phyloP scores from a whole-genome alignment of 2,113 vertebrate genomes.

The Lontra canadensis region DNA sequence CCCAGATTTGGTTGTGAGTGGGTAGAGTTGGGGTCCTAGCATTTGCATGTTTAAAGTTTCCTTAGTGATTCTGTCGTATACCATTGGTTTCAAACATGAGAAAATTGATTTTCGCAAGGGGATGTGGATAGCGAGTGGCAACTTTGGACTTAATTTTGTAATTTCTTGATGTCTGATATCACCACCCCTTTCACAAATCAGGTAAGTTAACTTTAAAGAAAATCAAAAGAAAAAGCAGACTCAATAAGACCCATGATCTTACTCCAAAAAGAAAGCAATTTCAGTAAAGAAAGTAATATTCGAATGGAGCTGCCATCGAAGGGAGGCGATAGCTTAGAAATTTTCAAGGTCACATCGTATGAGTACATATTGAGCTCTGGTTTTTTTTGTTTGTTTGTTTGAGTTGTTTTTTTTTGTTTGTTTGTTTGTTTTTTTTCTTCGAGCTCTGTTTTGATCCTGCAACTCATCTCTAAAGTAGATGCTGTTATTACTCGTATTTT shows the following conservation, averaged over 20 bases:
- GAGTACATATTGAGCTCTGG: neutral
- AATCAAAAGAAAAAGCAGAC: neutral
- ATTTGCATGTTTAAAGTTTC: neutral
- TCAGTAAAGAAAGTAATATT: neutral
- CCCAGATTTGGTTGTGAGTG: neutral
- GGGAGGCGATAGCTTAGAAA: conserved; percentile 73
- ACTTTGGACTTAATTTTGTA: conserved; percentile 18
- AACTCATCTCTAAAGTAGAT: neutral
- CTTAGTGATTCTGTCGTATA: neutral
- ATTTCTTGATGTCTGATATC: neutral
- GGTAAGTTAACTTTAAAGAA: neutral
- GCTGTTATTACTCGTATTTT: neutral
- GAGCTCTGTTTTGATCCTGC: neutral
- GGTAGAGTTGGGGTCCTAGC: neutral
- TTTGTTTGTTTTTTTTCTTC: too few species aligned
- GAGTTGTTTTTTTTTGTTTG: too few species aligned
- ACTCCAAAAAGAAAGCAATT: neutral
- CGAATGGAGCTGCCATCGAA: neutral
- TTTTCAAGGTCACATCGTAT: conserved; percentile 63
- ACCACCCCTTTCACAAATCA: neutral
- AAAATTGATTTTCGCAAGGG: neutral
- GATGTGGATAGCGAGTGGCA: neutral
- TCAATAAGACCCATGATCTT: neutral
- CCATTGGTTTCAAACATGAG: neutral
- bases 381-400: neutral